Percentiles rank a stretch among this genome's conserved stretches.
These are phyloP conservation scores for Wasmannia auropunctata DNA, from an alignment of 1,140 invertebrate species.

Conservation along the genomic window DNA sequence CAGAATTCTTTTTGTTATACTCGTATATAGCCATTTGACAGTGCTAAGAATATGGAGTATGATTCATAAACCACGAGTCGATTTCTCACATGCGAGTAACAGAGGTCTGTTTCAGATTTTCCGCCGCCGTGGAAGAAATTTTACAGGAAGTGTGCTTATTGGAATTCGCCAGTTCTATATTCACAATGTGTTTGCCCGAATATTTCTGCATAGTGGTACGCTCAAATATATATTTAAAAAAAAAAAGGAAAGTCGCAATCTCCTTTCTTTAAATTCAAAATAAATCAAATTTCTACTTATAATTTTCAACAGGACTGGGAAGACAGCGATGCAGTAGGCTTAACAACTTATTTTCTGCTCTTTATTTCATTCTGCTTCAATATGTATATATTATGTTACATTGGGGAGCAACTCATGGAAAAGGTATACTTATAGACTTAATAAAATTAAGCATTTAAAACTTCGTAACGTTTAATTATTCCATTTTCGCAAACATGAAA, in stretches of 20 bases:
- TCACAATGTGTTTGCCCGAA: slow-evolving; percentile 55
- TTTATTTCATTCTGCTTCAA: slow-evolving; percentile 61
- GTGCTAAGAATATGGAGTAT: neutral
- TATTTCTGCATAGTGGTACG: slow-evolving; percentile 59
- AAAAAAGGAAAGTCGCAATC: neutral
- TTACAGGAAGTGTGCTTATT: slow-evolving; percentile 57
- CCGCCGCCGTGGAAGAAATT: slow-evolving; percentile 16
- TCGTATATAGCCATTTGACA: neutral
- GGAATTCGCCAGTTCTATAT: slow-evolving; percentile 42
- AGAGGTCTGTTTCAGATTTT: slow-evolving; percentile 39
- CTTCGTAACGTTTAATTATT: neutral
- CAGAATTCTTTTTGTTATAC: neutral
- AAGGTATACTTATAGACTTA: slow-evolving; percentile 40
- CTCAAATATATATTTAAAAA: neutral
- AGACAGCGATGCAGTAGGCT: slow-evolving; percentile 55
- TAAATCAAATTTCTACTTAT: neutral
- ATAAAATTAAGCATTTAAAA: neutral
- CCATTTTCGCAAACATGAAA: neutral
- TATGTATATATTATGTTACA: slow-evolving; percentile 68
- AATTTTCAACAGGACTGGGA: slow-evolving; percentile 61
- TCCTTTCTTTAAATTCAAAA: neutral
- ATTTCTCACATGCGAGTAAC: neutral
- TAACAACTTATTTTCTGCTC: slow-evolving; percentile 47
- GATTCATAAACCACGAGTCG: neutral
- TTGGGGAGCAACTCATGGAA: slow-evolving; percentile 52